Conservation (phyloP, 2,797 vertebrate genomes). For the Falco concolor region DNA sequence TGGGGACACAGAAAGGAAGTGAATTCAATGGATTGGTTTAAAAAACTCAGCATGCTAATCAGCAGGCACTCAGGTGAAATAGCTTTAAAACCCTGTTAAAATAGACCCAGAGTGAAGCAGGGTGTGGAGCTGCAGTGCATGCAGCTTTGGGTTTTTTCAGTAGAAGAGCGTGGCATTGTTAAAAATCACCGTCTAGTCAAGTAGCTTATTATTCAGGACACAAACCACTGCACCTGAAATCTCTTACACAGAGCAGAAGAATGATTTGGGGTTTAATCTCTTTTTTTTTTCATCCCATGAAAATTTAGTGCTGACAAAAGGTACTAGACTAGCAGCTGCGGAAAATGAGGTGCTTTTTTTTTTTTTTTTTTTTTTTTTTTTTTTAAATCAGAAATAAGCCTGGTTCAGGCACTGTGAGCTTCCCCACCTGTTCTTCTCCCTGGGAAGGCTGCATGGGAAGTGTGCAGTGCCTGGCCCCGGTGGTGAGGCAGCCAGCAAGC, state of each 20-base stretch:
- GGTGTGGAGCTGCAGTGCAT: background rate
- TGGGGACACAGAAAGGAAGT: slow-evolving; percentile 58
- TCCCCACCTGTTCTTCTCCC: background rate
- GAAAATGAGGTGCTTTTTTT: background rate
- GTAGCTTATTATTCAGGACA: background rate
- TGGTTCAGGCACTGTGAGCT: background rate
- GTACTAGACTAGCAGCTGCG: background rate
- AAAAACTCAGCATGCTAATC: slow-evolving; percentile 63
- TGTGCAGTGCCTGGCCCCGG: accelerated
- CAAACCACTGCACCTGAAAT: background rate
- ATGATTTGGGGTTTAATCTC: background rate
- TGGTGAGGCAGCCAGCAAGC: background rate
- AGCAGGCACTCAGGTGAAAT: slow-evolving; percentile 64
- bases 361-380: too few relatives aligned
- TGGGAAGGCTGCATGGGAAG: background rate
- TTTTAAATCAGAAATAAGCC: background rate
- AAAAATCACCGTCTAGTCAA: background rate
- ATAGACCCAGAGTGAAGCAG: background rate
- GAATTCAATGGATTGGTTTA: slow-evolving; percentile 61
- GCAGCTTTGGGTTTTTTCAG: background rate
- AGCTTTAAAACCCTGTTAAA: slow-evolving; percentile 45
- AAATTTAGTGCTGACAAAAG: background rate
- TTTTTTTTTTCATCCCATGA: background rate
- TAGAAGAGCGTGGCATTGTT: slow-evolving; percentile 15
- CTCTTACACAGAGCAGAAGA: background rate